Evolutionary conservation across 2,888 invertebrate species (phyloP).

Genomic region (Saturnia japonica): DNA sequence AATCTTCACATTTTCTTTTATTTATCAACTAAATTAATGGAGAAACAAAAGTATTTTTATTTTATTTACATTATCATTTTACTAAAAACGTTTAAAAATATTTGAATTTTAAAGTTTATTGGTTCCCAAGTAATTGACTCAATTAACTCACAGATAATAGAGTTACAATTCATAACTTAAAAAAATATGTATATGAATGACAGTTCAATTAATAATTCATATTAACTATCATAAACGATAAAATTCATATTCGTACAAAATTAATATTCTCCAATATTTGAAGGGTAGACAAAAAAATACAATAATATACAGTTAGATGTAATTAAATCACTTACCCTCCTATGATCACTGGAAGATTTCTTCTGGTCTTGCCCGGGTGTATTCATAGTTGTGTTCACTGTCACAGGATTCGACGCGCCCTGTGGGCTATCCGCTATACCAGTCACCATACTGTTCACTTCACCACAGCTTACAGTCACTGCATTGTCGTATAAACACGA

Average conservation of each 20-base stretch:
- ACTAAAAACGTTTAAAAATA: no score
- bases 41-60: not conserved
- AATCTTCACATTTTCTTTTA: not conserved
- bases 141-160: not conserved
- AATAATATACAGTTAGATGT: not conserved
- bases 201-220: no score
- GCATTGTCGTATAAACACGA: slow-evolving; percentile 40
- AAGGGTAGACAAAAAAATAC: not conserved
- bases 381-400: slow-evolving; percentile 52
- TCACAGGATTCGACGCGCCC: slow-evolving; percentile 49
- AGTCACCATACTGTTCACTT: slow-evolving; percentile 66
- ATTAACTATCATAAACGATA: no score
- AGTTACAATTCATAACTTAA: no score
- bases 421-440: slow-evolving; percentile 62
- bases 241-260: no score
- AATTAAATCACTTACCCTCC: slow-evolving; percentile 60
- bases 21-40: not conserved
- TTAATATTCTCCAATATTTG: not conserved
- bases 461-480: slow-evolving; percentile 48
- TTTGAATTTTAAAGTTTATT: not conserved
- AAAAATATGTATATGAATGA: no score
- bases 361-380: slow-evolving; percentile 60
- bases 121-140: not conserved
- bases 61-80: no score
- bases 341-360: slow-evolving; percentile 65